Evolutionary conservation across 2,113 vertebrate genomes (phyloP).

Genomic region (Lanius collurio): DNA sequence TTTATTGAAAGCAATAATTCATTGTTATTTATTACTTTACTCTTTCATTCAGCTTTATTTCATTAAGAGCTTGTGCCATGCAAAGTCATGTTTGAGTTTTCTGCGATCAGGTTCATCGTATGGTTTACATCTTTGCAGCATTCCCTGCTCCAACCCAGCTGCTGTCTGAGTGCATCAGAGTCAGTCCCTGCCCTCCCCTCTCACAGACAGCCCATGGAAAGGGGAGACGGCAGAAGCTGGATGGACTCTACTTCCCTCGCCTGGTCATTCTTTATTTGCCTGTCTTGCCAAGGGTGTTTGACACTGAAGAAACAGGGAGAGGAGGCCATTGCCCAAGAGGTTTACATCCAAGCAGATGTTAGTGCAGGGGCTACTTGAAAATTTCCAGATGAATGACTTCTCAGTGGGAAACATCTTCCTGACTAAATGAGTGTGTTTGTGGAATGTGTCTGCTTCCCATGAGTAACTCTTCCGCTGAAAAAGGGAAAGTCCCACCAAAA

Average conservation of each 20-base stretch:
- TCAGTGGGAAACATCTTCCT: not conserved
- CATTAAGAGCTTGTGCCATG: not conserved
- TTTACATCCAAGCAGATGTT: not conserved
- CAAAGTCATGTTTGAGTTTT: not conserved
- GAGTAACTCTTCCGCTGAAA: not conserved
- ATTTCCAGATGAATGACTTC: not conserved
- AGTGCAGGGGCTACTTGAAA: not conserved
- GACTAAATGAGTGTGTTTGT: not conserved
- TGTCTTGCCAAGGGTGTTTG: not conserved
- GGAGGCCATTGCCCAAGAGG: not conserved
- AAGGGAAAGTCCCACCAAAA: not conserved
- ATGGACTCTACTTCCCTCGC: rapidly evolving
- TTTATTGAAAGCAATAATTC: not conserved
- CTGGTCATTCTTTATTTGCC: not conserved
- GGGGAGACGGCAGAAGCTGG: not conserved
- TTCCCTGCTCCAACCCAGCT: not conserved
- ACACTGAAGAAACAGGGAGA: not conserved
- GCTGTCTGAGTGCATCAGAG: rapidly evolving
- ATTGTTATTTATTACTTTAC: not conserved
- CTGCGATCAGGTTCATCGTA: rapidly evolving
- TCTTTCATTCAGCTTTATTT: not conserved
- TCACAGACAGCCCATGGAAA: not conserved
- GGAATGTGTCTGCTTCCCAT: not conserved
- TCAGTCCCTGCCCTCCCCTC: not conserved
- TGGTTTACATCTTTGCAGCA: not conserved